Evolutionary conservation across 1,140 invertebrate species (phyloP).

Genomic region (Zophobas atratus): DNA sequence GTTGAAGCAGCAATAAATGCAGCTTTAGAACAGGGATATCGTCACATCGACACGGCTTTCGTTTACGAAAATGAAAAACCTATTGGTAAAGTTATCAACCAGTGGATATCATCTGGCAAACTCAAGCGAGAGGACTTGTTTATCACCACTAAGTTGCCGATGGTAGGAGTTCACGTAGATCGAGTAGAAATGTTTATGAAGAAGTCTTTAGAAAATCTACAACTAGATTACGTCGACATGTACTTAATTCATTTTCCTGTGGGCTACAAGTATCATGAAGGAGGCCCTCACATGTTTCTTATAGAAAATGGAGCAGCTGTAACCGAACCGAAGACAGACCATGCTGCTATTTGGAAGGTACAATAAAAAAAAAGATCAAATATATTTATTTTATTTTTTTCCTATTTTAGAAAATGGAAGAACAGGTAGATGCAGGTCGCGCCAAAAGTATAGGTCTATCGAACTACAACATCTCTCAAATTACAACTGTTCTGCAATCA

Average conservation of each 20-base stretch:
- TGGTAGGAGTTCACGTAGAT: constrained; percentile 56
- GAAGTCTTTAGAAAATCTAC: constrained; percentile 52
- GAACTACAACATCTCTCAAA: constrained; percentile 82
- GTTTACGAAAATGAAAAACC: constrained; percentile 86
- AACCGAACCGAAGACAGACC: constrained; percentile 66
- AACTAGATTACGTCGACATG: constrained; percentile 54
- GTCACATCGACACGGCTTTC: constrained; percentile 80
- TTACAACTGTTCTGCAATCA: constrained; percentile 75
- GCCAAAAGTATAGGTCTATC: constrained; percentile 81
- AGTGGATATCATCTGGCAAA: constrained; percentile 80
- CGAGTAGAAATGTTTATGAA: constrained; percentile 50
- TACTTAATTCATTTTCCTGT: constrained; percentile 40
- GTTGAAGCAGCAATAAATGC: constrained; percentile 67
- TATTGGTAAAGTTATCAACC: constrained; percentile 82
- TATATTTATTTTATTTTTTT: not conserved
- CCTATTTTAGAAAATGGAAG: constrained; percentile 78
- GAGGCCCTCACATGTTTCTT: not conserved
- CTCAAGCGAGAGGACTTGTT: too few relatives aligned
- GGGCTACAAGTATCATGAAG: constrained; percentile 7
- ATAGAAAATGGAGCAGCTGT: constrained; percentile 69
- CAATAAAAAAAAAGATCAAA: constrained; percentile 44
- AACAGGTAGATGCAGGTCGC: constrained; percentile 77
- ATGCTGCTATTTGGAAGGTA: constrained; percentile 81
- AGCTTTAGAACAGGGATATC: constrained; percentile 78
- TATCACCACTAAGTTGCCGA: constrained; percentile 67